Percentiles rank a stretch among this genome's conserved stretches.
Evolutionary conservation across 1,140 invertebrate species (phyloP).

Genomic region (Stegodyphus dumicola): DNA sequence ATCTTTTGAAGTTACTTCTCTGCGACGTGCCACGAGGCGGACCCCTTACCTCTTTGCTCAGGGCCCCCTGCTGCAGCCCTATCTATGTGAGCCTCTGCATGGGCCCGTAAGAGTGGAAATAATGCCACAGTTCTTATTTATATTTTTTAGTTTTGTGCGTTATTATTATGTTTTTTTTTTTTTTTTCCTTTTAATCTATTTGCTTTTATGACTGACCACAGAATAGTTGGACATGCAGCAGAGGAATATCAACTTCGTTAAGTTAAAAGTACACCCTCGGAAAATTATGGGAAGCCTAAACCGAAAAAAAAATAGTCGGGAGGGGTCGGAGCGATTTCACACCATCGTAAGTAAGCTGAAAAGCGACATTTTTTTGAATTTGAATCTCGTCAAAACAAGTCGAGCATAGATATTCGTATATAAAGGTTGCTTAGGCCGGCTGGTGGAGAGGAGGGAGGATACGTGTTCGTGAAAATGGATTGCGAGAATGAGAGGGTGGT

Average conservation of each 20-base stretch:
- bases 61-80: neutral
- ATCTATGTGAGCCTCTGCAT: neutral
- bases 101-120: constrained; percentile 14
- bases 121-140: constrained; percentile 41
- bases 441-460: neutral
- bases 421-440: constrained; percentile 13
- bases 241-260: constrained; percentile 52
- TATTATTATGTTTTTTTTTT: constrained; percentile 8
- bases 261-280: constrained; percentile 16
- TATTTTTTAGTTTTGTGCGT: constrained; percentile 13
- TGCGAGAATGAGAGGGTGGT: constrained; percentile 31
- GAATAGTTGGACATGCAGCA: neutral
- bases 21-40: neutral
- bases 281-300: neutral
- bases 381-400: constrained; percentile 33
- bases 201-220: constrained; percentile 54
- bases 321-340: constrained; percentile 40
- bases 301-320: neutral
- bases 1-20: constrained; percentile 40
- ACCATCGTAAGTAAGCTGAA: constrained; percentile 38
- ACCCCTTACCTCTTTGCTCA: constrained; percentile 4
- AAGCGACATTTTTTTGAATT: constrained; percentile 48
- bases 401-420: constrained; percentile 47
- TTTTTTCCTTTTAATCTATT: constrained; percentile 8
- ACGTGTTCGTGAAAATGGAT: constrained; percentile 50